These are phyloP conservation scores for Euleptes europaea DNA, from an alignment of 2,113 vertebrate genomes.

Conservation along the genomic window DNA sequence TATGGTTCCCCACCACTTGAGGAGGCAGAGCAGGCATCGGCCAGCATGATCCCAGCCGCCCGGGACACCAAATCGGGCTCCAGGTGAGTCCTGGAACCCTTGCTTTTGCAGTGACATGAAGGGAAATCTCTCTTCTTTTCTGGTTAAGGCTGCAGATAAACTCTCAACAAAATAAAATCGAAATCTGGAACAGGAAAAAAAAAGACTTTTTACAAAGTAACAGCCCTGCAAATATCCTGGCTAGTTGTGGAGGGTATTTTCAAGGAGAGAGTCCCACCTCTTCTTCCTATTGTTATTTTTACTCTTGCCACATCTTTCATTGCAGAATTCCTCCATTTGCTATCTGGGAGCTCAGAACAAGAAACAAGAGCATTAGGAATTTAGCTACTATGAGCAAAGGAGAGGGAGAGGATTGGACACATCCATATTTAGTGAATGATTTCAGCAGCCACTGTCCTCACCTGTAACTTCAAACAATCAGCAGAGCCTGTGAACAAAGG, in stretches of 20 bases:
- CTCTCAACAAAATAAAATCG: slow-evolving; percentile 7
- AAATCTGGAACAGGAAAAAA: slow-evolving; percentile 2
- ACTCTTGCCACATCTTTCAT: background rate
- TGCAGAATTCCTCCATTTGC: background rate
- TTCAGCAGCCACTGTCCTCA: too few relatives aligned
- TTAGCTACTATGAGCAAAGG: too few relatives aligned
- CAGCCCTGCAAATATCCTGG: background rate
- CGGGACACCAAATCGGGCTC: too few relatives aligned
- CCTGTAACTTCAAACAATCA: too few relatives aligned
- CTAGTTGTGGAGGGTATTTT: background rate
- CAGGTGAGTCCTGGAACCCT: too few relatives aligned
- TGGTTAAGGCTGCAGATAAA: slow-evolving; percentile 34
- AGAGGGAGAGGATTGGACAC: too few relatives aligned
- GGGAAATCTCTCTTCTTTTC: slow-evolving; percentile 24
- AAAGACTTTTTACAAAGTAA: background rate
- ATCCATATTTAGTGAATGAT: too few relatives aligned
- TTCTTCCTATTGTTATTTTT: background rate
- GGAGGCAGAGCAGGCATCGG: too few relatives aligned
- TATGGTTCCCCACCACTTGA: too few relatives aligned
- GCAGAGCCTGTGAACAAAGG: too few relatives aligned
- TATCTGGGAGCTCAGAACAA: background rate
- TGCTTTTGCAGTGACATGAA: background rate
- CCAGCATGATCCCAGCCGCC: too few relatives aligned
- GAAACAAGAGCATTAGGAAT: too few relatives aligned
- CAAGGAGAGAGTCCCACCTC: background rate